Evolutionary conservation across 2,797 vertebrate genomes (phyloP).

Genomic region (Xyrichtys novacula): DNA sequence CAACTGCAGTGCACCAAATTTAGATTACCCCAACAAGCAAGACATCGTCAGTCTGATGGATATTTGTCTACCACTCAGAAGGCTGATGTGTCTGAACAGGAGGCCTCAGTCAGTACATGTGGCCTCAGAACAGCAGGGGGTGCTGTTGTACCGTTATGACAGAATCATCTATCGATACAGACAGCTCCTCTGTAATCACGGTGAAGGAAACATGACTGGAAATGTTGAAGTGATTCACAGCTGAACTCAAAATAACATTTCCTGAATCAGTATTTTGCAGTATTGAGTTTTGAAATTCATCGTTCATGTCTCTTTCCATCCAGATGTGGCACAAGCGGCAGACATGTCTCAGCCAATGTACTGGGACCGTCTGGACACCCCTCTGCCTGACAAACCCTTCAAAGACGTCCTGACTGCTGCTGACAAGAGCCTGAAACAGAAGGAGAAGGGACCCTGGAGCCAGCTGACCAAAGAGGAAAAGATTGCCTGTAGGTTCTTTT

Average conservation of each 20-base stretch:
- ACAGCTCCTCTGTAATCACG: neutral
- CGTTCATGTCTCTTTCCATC: neutral
- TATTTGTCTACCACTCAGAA: neutral
- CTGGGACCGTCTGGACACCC: slow-evolving; percentile 80
- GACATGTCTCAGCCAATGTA: slow-evolving; percentile 84
- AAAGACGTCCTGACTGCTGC: slow-evolving; percentile 69
- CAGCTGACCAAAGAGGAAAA: slow-evolving; percentile 88
- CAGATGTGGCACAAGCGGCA: slow-evolving; percentile 65
- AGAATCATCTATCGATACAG: neutral
- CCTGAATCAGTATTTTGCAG: too few species aligned
- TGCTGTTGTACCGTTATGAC: slow-evolving; percentile 4
- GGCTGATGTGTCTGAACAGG: neutral
- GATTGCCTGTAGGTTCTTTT: slow-evolving; percentile 81
- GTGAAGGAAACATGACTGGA: neutral
- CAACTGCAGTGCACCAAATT: too few species aligned
- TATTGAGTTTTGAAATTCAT: neutral
- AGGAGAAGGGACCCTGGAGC: slow-evolving; percentile 90
- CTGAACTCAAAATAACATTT: too few species aligned
- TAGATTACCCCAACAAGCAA: too few species aligned
- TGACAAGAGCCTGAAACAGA: slow-evolving; percentile 88
- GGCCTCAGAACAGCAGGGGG: slow-evolving; percentile 42
- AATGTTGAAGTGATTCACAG: neutral
- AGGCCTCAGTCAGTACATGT: neutral
- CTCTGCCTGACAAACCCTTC: slow-evolving; percentile 86
- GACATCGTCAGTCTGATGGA: neutral